A percentile compares a stretch with the other conserved stretches of the same genome.
These are phyloP conservation scores for Dicranocentrus wangi DNA, from an alignment of 2,888 invertebrate species.

Conservation along the genomic window DNA sequence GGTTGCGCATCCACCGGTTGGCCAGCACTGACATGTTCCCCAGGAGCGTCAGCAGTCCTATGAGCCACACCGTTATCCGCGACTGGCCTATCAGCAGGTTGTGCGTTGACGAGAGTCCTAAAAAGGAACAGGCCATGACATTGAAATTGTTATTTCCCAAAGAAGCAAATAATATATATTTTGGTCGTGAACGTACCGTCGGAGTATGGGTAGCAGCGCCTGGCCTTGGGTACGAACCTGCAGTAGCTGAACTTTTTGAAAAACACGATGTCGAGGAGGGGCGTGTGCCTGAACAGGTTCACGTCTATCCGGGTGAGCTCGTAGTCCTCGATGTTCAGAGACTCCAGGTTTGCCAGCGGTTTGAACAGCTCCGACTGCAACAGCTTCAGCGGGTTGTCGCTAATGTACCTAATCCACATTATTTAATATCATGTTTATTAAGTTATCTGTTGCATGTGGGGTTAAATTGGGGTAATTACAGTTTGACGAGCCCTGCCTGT, in stretches of 20 bases:
- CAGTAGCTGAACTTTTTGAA: conserved; percentile 81
- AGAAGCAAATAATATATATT: not conserved
- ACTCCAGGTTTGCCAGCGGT: conserved; percentile 23
- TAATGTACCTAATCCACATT: conserved; percentile 73
- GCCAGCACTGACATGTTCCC: conserved; percentile 81
- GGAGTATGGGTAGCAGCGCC: conserved; percentile 79
- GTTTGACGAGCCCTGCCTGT: not conserved
- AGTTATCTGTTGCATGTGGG: too few species aligned
- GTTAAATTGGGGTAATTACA: not conserved
- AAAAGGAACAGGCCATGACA: not conserved
- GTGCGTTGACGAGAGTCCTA: conserved; percentile 78
- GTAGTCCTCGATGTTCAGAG: conserved; percentile 77
- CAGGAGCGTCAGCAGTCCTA: conserved; percentile 78
- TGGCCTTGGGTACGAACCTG: conserved; percentile 78
- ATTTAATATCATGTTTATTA: not conserved
- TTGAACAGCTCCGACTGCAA: conserved; percentile 73
- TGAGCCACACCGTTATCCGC: conserved; percentile 80
- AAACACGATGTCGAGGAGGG: conserved; percentile 78
- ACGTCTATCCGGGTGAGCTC: conserved; percentile 77
- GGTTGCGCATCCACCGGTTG: conserved; percentile 74
- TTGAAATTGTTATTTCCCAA: too few species aligned
- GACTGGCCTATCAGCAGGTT: conserved; percentile 79
- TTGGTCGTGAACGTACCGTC: conserved; percentile 76
- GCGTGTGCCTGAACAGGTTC: conserved; percentile 76
- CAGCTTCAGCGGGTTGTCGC: conserved; percentile 75